Percentiles rank a stretch among this genome's conserved stretches.
phyloP scores from a whole-genome alignment of 2,888 invertebrate species.

The Polydrusus pterygomalis region DNA sequence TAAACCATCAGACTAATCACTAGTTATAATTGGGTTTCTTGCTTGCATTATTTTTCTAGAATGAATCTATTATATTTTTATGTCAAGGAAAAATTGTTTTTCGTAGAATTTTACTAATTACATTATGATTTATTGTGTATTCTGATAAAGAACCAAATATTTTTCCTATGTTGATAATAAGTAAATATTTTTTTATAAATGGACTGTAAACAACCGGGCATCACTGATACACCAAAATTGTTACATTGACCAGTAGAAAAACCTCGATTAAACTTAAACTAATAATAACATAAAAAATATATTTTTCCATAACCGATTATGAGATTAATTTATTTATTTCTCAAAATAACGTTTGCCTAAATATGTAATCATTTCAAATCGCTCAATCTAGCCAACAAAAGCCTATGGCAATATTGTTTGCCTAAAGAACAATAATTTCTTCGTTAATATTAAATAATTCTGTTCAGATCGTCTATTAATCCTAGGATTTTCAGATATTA shows the following conservation, averaged over 20 bases:
- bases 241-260: not conserved
- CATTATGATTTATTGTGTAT: not conserved
- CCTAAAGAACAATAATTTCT: no score
- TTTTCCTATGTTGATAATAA: not conserved
- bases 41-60: not conserved
- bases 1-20: no score
- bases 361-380: not conserved
- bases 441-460: no score
- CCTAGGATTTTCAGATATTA: no score
- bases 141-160: not conserved
- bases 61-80: no score
- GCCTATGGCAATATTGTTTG: no score
- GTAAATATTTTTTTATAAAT: not conserved
- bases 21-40: no score
- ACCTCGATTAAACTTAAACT: not conserved
- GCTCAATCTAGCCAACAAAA: no score
- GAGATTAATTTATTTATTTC: slow-evolving; percentile 5
- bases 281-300: not conserved
- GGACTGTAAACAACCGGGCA: not conserved
- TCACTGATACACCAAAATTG: not conserved
- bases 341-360: not conserved
- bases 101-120: not conserved
- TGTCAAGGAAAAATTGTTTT: no score
- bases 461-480: no score
- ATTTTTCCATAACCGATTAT: not conserved